Evolutionary conservation across 2,113 vertebrate genomes (phyloP).

Genomic region (Syngnathus typhle): DNA sequence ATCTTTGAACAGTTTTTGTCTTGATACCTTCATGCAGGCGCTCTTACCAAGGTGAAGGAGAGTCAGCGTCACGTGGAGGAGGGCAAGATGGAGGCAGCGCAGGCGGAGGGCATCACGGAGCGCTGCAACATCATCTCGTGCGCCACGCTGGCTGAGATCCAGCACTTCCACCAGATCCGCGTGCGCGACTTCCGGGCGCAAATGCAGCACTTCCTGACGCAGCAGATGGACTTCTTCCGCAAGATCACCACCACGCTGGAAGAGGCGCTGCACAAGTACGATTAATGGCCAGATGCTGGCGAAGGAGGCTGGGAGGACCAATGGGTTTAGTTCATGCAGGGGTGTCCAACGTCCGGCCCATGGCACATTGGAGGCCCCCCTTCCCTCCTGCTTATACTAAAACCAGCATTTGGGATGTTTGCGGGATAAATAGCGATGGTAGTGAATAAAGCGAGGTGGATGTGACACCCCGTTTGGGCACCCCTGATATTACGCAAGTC

Average conservation of each 20-base stretch:
- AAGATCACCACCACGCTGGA: conserved; percentile 93
- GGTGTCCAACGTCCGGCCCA: not conserved
- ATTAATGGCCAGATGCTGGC: conserved; percentile 36
- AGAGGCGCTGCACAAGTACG: conserved; percentile 91
- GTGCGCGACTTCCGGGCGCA: conserved; percentile 93
- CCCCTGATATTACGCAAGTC: not conserved
- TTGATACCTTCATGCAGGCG: conserved; percentile 68
- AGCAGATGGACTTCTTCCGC: conserved; percentile 95
- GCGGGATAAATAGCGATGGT: too few relatives aligned
- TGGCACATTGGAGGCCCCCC: not conserved
- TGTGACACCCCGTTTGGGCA: not conserved
- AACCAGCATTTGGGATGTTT: too few relatives aligned
- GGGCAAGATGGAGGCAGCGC: conserved; percentile 91
- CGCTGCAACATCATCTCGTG: conserved; percentile 98
- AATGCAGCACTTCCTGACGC: conserved; percentile 94
- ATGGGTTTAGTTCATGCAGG: not conserved
- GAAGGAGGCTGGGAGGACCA: not conserved
- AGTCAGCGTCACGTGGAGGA: conserved; percentile 94
- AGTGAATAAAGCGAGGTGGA: too few relatives aligned
- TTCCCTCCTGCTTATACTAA: not conserved
- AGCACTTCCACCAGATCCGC: conserved; percentile 94
- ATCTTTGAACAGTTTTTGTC: too few relatives aligned
- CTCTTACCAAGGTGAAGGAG: conserved; percentile 95
- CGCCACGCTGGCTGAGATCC: conserved; percentile 95
- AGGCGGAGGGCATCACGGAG: conserved; percentile 87